Evolutionary conservation across 1,140 invertebrate genomes (phyloP).

Genomic region (Gryon sp.): DNA sequence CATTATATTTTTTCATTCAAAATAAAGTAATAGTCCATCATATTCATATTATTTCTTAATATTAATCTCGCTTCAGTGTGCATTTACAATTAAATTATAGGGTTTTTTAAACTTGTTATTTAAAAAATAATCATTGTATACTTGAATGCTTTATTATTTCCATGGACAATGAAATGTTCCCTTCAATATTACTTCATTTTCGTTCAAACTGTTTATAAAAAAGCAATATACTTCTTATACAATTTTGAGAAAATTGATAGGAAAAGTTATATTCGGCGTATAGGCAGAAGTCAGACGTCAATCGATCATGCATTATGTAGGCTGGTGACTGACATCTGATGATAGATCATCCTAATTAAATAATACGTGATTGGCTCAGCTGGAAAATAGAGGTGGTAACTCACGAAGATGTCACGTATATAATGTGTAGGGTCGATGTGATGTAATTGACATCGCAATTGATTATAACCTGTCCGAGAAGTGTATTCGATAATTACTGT

Average conservation of each 20-base stretch:
- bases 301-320: constrained; percentile 78
- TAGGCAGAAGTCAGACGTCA: constrained; percentile 50
- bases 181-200: no score
- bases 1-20: no score
- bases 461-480: constrained; percentile 71
- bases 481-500: constrained; percentile 67
- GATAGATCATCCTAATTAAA: constrained; percentile 78
- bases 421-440: constrained; percentile 66
- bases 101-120: no score
- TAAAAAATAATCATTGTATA: no score
- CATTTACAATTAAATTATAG: no score
- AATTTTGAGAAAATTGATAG: constrained; percentile 60
- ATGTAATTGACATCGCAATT: constrained; percentile 76
- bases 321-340: constrained; percentile 73
- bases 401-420: constrained; percentile 67
- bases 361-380: constrained; percentile 73
- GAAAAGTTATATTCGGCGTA: constrained; percentile 48
- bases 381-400: constrained; percentile 51
- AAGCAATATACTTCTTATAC: constrained; percentile 15
- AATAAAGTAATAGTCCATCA: no score
- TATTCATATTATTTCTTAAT: constrained; percentile 5
- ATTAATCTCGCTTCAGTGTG: neutral
- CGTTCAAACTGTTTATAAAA: constrained; percentile 26
- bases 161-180: no score
- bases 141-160: no score